These are phyloP conservation scores for Eudyptes chrysolophus DNA, from an alignment of 2,113 vertebrate genomes.

Conservation along the genomic window DNA sequence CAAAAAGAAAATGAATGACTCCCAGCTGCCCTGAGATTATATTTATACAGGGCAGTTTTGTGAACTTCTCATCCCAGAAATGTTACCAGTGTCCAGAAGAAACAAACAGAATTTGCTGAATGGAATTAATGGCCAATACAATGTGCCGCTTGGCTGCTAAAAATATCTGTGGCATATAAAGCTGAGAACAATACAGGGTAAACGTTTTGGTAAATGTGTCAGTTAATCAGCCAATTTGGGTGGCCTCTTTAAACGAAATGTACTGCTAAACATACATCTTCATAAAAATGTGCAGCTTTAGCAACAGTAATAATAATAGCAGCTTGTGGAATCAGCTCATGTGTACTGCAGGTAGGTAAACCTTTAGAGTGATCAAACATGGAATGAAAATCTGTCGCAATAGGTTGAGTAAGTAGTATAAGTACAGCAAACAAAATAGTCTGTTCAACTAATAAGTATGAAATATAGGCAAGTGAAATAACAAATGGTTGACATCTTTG, in stretches of 20 bases:
- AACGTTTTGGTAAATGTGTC: not conserved
- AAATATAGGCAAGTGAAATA: not conserved
- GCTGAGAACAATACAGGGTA: not conserved
- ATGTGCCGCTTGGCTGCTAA: not conserved
- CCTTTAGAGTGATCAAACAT: not conserved
- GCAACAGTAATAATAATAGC: not conserved
- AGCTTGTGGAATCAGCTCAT: not conserved
- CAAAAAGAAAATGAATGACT: not conserved
- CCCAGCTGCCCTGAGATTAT: not conserved
- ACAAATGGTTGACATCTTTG: not conserved
- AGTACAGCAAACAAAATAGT: not conserved
- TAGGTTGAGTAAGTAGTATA: not conserved
- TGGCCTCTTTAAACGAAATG: not conserved
- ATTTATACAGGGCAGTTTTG: not conserved
- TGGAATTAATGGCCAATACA: not conserved
- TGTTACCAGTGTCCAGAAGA: rapidly evolving
- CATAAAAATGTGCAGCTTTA: not conserved
- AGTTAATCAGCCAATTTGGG: not conserved
- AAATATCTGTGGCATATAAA: not conserved
- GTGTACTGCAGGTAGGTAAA: not conserved
- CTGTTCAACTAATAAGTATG: not conserved
- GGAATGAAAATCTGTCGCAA: not conserved
- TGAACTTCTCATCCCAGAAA: not conserved
- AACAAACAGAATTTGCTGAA: not conserved
- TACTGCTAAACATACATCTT: rapidly evolving